phyloP scores from a whole-genome alignment of 2,888 invertebrate genomes.

The Achlya flavicornis region DNA sequence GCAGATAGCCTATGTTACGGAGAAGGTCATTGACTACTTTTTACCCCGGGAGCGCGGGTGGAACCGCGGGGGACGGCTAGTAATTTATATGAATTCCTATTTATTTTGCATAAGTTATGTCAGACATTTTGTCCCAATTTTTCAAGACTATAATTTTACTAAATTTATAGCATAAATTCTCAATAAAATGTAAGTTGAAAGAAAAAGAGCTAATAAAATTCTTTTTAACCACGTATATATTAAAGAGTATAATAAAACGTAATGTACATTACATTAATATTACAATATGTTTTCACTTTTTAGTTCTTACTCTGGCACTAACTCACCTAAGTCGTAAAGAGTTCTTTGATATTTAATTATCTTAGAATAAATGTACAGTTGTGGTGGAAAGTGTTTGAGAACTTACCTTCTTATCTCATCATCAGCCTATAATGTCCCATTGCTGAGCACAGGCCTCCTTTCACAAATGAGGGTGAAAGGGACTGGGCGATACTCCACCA shows the following conservation, averaged over 20 bases:
- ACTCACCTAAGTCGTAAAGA: constrained; percentile 38
- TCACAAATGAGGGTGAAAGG: too few species aligned
- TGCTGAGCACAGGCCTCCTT: too few species aligned
- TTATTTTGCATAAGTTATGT: neutral
- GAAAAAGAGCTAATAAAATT: neutral
- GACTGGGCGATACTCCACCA: too few species aligned
- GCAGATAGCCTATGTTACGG: too few species aligned
- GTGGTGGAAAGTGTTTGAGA: neutral
- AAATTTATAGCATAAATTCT: constrained; percentile 2
- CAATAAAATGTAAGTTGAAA: constrained; percentile 1
- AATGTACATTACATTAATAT: neutral
- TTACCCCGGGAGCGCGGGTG: too few species aligned
- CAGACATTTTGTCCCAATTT: constrained; percentile 1
- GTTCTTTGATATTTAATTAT: constrained; percentile 31
- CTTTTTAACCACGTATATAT: constrained; percentile 1
- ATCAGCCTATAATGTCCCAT: too few species aligned
- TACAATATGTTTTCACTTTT: neutral
- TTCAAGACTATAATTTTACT: neutral
- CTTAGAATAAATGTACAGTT: neutral
- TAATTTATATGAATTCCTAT: neutral
- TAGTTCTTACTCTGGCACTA: constrained; percentile 30
- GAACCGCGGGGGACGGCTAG: too few species aligned
- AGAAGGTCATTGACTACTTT: too few species aligned
- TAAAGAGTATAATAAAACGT: constrained; percentile 1
- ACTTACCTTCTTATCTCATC: neutral